phyloP scores from a whole-genome alignment of 2,797 vertebrate genomes.

The Lacerta viridis region DNA sequence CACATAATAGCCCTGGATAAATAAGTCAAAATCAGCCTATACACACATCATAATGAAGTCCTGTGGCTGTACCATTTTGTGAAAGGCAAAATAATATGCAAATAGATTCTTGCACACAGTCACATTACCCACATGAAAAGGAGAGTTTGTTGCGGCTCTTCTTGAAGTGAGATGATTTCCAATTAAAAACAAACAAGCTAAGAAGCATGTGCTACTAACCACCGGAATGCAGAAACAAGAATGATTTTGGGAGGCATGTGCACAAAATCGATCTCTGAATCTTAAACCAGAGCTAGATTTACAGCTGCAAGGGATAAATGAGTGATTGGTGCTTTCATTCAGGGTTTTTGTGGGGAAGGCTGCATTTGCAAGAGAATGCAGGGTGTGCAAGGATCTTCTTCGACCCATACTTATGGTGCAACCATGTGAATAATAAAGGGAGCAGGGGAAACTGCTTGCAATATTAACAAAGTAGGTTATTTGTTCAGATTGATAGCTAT shows the following conservation, averaged over 20 bases:
- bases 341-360: constrained; percentile 15
- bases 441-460: neutral
- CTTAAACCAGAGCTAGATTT: constrained; percentile 25
- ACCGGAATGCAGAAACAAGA: constrained; percentile 17
- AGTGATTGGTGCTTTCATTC: neutral
- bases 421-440: neutral
- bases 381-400: neutral
- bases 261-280: neutral
- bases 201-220: constrained; percentile 33
- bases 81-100: neutral
- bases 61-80: neutral
- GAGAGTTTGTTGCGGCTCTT: constrained; percentile 34
- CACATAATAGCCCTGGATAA: constrained; percentile 21
- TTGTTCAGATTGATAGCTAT: neutral
- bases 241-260: neutral
- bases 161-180: constrained; percentile 58
- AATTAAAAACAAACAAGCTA: constrained; percentile 35
- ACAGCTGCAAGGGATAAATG: neutral
- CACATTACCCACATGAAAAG: too few species aligned
- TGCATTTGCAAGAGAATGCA: neutral
- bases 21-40: constrained; percentile 43
- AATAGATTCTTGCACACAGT: neutral
- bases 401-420: too few species aligned
- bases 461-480: neutral
- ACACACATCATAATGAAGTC: constrained; percentile 15